phyloP scores from a whole-genome alignment of 2,113 vertebrate genomes.

The Hymenochirus boettgeri region DNA sequence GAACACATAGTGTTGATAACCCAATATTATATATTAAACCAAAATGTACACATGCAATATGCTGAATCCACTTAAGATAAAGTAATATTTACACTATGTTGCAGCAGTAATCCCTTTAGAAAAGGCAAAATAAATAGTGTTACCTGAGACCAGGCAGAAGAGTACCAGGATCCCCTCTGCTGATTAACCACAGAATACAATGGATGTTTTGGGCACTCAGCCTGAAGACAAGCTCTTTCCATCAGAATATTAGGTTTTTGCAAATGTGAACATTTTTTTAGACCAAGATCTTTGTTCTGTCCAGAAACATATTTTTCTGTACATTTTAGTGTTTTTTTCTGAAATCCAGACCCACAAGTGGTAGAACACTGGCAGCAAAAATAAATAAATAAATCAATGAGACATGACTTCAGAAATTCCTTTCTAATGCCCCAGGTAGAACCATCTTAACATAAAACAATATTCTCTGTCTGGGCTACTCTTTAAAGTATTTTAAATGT shows the following conservation, averaged over 20 bases:
- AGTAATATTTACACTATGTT: too few species aligned
- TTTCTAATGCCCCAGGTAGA: too few species aligned
- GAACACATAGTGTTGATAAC: too few species aligned
- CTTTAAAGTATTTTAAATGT: too few species aligned
- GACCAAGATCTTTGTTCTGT: slow-evolving; percentile 70
- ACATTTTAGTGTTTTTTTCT: slow-evolving; percentile 71
- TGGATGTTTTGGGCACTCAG: slow-evolving; percentile 57
- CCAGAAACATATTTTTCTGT: slow-evolving; percentile 74
- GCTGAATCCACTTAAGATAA: too few species aligned
- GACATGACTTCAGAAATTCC: too few species aligned
- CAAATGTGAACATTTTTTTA: slow-evolving; percentile 70
- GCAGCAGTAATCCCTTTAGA: too few species aligned
- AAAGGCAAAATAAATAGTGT: neutral
- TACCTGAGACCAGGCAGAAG: slow-evolving; percentile 81
- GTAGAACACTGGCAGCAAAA: slow-evolving; percentile 68
- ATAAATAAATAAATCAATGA: too few species aligned
- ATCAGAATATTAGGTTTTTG: slow-evolving; percentile 64
- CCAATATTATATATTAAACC: too few species aligned
- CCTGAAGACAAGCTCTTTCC: slow-evolving; percentile 59
- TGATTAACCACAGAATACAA: slow-evolving; percentile 21
- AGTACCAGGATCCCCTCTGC: slow-evolving; percentile 62
- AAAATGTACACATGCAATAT: too few species aligned
- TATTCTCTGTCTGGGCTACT: too few species aligned
- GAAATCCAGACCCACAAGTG: slow-evolving; percentile 71
- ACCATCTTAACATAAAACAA: too few species aligned